phyloP scores from a whole-genome alignment of 2,888 invertebrate species.

The Tridacna crocea region DNA sequence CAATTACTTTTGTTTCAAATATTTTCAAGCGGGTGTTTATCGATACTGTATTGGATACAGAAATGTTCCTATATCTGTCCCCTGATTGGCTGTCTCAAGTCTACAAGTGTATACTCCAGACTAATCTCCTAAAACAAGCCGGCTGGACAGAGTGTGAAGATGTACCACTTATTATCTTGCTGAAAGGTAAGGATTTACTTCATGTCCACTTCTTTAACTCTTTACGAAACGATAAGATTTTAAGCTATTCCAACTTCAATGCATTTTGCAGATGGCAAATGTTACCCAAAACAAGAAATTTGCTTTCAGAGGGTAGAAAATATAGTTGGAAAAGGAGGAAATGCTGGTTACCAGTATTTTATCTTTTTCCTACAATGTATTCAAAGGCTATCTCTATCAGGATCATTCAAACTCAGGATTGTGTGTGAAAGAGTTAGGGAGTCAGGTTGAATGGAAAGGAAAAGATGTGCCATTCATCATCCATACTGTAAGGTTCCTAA shows the following conservation, averaged over 20 bases:
- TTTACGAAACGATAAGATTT: no score
- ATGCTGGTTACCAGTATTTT: no score
- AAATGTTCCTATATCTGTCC: slow-evolving; percentile 95
- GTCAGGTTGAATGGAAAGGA: slow-evolving; percentile 86
- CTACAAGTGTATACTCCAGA: slow-evolving; percentile 93
- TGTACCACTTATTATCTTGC: slow-evolving; percentile 89
- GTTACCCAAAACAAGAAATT: no score
- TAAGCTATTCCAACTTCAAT: no score
- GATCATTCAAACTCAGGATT: no score
- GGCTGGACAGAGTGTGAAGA: slow-evolving; percentile 86
- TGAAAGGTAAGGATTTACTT: slow-evolving; percentile 88
- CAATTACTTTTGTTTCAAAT: background rate
- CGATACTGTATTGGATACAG: slow-evolving; percentile 95
- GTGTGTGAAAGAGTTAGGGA: slow-evolving; percentile 72
- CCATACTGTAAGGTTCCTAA: slow-evolving; percentile 91
- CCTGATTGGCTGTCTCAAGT: slow-evolving; percentile 97
- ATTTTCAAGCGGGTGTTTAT: slow-evolving; percentile 92
- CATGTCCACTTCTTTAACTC: background rate
- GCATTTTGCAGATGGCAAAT: no score
- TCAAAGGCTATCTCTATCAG: no score
- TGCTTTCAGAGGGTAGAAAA: no score
- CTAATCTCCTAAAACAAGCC: slow-evolving; percentile 89
- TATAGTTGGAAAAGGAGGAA: no score
- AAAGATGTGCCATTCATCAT: slow-evolving; percentile 89
- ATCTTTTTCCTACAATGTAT: no score